These are phyloP conservation scores for Equus przewalskii DNA, from an alignment of 2,113 vertebrate species.

Conservation along the genomic window DNA sequence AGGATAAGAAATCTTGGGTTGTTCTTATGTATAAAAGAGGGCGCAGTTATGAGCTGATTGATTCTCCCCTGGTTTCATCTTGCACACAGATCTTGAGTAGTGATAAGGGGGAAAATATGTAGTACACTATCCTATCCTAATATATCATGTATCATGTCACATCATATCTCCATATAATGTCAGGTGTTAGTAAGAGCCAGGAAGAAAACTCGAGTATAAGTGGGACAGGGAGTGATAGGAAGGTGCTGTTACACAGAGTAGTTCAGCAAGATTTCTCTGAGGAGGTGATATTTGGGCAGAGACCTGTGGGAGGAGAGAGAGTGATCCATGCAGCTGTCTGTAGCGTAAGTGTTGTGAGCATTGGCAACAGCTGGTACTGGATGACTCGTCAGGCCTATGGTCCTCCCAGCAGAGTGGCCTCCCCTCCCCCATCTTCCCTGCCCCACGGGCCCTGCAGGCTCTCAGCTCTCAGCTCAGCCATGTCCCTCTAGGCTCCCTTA, in stretches of 20 bases:
- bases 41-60: neutral
- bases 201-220: neutral
- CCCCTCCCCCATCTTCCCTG: neutral
- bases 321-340: neutral
- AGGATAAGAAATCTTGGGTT: neutral
- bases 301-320: neutral
- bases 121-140: neutral
- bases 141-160: neutral
- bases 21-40: neutral
- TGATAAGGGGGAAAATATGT: neutral
- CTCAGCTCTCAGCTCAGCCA: neutral
- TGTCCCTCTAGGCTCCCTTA: neutral
- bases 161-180: neutral
- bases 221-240: neutral
- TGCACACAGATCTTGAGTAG: neutral
- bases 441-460: neutral
- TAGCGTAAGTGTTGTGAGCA: neutral
- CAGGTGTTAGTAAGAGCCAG: neutral
- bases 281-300: neutral
- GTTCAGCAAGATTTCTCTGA: neutral
- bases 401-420: neutral
- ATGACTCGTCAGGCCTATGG: neutral
- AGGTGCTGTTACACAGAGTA: neutral
- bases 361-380: neutral
- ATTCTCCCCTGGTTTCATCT: neutral